These are phyloP conservation scores for Coreius guichenoti DNA, from an alignment of 2,797 vertebrate species.

Conservation along the genomic window DNA sequence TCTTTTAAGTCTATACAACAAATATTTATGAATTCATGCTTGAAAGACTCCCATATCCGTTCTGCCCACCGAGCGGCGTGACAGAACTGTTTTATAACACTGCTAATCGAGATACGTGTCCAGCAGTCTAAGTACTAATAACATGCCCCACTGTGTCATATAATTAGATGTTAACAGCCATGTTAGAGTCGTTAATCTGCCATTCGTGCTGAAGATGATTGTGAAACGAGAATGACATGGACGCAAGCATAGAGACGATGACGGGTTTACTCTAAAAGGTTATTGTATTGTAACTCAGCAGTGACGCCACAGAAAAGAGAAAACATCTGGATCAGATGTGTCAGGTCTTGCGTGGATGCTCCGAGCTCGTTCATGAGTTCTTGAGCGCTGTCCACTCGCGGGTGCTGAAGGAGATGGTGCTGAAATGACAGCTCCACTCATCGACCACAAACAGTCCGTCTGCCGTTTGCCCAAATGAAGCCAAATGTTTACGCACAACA, in stretches of 20 bases:
- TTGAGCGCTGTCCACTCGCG: constrained; percentile 63
- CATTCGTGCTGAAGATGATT: constrained; percentile 8
- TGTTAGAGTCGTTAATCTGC: constrained; percentile 42
- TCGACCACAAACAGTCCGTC: constrained; percentile 27
- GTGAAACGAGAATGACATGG: constrained; percentile 12
- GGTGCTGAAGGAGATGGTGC: constrained; percentile 77
- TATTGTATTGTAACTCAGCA: constrained; percentile 15
- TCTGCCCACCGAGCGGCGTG: neutral
- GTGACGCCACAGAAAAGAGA: neutral
- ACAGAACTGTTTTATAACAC: constrained; percentile 4
- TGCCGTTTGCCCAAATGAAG: neutral
- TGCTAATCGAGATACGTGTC: constrained; percentile 37
- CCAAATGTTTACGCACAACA: constrained; percentile 17
- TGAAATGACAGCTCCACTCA: constrained; percentile 80
- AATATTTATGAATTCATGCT: neutral
- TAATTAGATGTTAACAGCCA: constrained; percentile 49
- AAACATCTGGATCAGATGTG: constrained; percentile 17
- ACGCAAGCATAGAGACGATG: neutral
- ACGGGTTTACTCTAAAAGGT: constrained; percentile 1
- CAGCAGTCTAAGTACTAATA: constrained; percentile 37
- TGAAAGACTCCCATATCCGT: neutral
- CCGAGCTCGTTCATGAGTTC: constrained; percentile 66
- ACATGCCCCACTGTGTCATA: constrained; percentile 45
- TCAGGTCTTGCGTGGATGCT: constrained; percentile 40
- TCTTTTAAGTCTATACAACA: neutral